Evolutionary conservation across 2,797 vertebrate species (phyloP).

Genomic region (Anguilla marmorata): DNA sequence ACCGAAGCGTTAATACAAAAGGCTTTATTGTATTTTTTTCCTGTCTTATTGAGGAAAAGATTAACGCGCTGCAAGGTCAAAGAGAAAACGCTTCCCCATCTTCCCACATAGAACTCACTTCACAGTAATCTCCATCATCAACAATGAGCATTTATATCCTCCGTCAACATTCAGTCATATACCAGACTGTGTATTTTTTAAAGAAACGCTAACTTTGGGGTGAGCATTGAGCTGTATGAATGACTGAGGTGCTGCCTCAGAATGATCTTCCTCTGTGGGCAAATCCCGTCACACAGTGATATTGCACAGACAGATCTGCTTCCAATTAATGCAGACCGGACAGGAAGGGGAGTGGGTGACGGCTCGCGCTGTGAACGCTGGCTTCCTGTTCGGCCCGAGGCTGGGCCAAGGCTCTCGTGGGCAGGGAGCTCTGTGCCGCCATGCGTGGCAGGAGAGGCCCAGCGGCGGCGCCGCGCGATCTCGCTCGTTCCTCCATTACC

Average conservation of each 20-base stretch:
- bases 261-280: not conserved
- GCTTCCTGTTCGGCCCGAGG: constrained; percentile 37
- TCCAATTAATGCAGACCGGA: not conserved
- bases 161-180: not conserved
- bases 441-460: not conserved
- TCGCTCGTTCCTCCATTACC: not conserved
- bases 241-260: not conserved
- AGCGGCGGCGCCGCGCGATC: not conserved
- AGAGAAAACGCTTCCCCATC: not conserved
- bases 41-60: not conserved
- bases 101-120: not conserved
- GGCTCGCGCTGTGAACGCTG: constrained; percentile 21
- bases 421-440: not conserved
- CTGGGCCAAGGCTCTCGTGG: not conserved
- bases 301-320: not conserved
- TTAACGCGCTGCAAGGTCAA: not conserved
- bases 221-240: not conserved
- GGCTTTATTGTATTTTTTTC: not conserved
- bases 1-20: not conserved
- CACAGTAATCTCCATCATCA: not conserved
- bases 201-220: not conserved
- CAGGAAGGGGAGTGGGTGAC: not conserved
- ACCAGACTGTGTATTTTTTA: not conserved
- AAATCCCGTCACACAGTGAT: not conserved
- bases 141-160: not conserved